A percentile compares a stretch with the other conserved stretches of the same genome.
Evolutionary conservation across 1,140 invertebrate genomes (phyloP).

Genomic region (Trinorchestia longiramus): DNA sequence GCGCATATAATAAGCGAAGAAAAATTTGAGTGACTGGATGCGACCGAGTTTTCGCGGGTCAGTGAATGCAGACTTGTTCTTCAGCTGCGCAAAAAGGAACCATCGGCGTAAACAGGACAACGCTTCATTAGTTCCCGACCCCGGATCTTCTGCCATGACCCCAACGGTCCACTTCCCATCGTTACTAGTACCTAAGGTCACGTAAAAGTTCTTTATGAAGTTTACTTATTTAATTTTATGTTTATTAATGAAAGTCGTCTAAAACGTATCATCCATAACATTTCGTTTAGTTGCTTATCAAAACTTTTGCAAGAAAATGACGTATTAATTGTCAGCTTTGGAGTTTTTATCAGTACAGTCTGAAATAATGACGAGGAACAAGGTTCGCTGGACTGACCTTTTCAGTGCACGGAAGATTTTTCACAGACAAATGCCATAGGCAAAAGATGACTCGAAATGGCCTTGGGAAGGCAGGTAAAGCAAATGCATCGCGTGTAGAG

Average conservation of each 20-base stretch:
- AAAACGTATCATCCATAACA: neutral
- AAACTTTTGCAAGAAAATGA: neutral
- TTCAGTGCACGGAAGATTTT: neutral
- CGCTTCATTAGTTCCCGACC: conserved; percentile 49
- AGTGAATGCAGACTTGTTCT: conserved; percentile 31
- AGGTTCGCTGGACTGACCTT: neutral
- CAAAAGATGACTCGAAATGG: neutral
- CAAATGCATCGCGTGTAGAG: neutral
- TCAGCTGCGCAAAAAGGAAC: conserved; percentile 24
- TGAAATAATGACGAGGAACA: neutral
- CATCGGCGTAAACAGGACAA: conserved; percentile 44
- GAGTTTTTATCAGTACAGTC: neutral
- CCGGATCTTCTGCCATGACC: conserved; percentile 44
- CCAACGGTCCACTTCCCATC: conserved; percentile 37
- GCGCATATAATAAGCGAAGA: conserved; percentile 6
- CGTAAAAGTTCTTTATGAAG: neutral
- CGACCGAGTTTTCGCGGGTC: conserved; percentile 9
- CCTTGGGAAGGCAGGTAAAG: neutral
- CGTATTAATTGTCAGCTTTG: neutral
- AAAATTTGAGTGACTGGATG: conserved; percentile 12
- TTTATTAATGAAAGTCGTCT: neutral
- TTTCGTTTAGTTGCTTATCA: neutral
- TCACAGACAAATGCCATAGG: neutral
- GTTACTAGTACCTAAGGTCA: conserved; percentile 13
- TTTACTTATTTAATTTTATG: neutral